Evolutionary conservation across 2,888 invertebrate species (phyloP), one percentile per base, ranked within the genome.

Genomic region (Ypsolopha sequella): DNA sequence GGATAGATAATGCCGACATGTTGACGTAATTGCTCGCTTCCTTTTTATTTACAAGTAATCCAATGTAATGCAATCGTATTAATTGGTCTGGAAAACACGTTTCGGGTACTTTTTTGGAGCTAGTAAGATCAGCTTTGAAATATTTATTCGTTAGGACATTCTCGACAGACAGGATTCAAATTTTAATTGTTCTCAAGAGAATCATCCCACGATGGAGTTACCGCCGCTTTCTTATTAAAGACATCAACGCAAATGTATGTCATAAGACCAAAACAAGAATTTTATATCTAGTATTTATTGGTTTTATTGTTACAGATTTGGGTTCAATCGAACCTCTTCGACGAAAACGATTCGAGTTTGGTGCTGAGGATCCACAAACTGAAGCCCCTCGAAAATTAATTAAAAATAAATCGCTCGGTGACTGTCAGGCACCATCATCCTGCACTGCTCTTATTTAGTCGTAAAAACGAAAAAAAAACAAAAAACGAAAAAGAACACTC

Each of bases 361-460:
- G 73, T 58, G 76, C 75, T 65, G 67, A 57, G 64, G 65, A 66
- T 67, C 58, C 55, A 41, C n/a, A 47, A 8, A 54, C 57, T 64
- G 66, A 68, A 62, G 76, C 66, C 73, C 68, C 76, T 79, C 78
- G 77, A 75, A 73, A 76, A 61, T 73, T 64, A 67, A 63, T 62
- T 76, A 61, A 73, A 64, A 68, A 64, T 61, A 70, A 69, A 76
- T 81, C 86, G 84, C 85, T 85, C 82, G 67, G 74, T 73, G 73
- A 73, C 78, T 74, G 80, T 75, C 80, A 71, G 72, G 67, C 78
- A 75, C 70, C 61, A 58, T 52, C 64, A 68, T 65, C 64, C 80
- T 81, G 85, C 84, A 82, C 84, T 74, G 73, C 74, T 80, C 79
- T 77, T 73, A 68, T 68, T 62, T 70, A 74, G 67, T 75, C 80